Evolutionary conservation across 2,888 invertebrate genomes (phyloP), one percentile per base, ranked within the genome.

Genomic region (Hyposoter dolosus): DNA sequence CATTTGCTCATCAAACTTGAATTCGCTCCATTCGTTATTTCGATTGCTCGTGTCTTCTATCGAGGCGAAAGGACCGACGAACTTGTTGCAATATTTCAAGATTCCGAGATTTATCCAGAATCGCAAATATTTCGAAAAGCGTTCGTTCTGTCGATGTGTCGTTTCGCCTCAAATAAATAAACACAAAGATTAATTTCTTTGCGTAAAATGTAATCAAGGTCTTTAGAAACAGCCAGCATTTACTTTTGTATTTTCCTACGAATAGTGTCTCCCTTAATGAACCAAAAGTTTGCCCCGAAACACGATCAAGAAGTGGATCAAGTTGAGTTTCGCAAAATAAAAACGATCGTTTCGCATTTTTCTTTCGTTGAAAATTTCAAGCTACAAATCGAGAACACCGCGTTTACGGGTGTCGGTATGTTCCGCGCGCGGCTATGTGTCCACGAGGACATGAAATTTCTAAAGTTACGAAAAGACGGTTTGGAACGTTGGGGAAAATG

Each of bases 401-500:
- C 50, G 53, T 65, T 45, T 19, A 69, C 60, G 50, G 23, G 72
- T 84, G 74, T 72, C 63, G 35, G 43, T 60, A 40, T 60, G 43
- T 43, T 15, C 47, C 32, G 63, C 28, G 65, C 23, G 47, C 35
- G 45, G n/a, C 17, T 68, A 4, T 45, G 28, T 66, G 69, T 69
- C 28, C 6, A 43, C n/a, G 45, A 60, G n/a, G 60, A 69, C 40
- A 45, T 40, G 45, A 79, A 69, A 79, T 45, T 19, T 60, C 45
- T 35, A 50, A 47, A 47, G 65, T 65, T 43, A 63, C 15, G 35
- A 15, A 66, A 45, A 32, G n/a, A 66, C 68, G 17, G 78, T 56
- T 87, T 87, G 56, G 87, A 90, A 87, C 88, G 88, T 89, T 90
- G 88, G 89, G 88, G 35, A 87, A 28, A 74, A 66, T 9, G 35